Evolutionary conservation across 1,140 invertebrate species (phyloP).

Genomic region (Portunus trituberculatus): DNA sequence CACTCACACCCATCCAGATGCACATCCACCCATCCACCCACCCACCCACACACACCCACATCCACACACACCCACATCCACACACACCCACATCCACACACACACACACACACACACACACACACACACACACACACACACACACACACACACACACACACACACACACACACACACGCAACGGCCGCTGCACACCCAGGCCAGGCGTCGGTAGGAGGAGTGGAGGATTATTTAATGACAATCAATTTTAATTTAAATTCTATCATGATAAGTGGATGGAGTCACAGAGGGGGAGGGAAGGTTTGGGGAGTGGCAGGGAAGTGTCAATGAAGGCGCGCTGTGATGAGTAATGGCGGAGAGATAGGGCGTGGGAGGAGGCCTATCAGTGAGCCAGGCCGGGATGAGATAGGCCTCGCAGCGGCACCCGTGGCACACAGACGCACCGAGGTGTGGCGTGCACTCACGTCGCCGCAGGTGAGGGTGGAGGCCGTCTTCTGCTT

Average conservation of each 20-base stretch:
- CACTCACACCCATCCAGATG: background rate
- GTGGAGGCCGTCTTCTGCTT: conserved; percentile 82
- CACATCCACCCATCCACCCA: background rate
- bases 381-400: background rate
- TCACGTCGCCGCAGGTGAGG: conserved; percentile 83
- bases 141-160: background rate
- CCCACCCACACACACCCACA: too few species aligned
- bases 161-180: background rate
- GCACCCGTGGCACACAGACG: background rate
- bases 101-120: too few species aligned
- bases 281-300: background rate
- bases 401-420: background rate
- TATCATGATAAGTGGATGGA: background rate
- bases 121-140: too few species aligned
- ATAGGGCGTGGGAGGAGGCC: background rate
- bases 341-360: background rate
- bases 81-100: too few species aligned
- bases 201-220: background rate
- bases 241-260: background rate
- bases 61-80: too few species aligned
- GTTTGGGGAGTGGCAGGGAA: background rate
- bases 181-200: background rate
- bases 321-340: background rate
- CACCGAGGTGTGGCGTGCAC: background rate
- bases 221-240: background rate